phyloP scores from a whole-genome alignment of 2,797 vertebrate genomes.

The Coendou prehensilis region DNA sequence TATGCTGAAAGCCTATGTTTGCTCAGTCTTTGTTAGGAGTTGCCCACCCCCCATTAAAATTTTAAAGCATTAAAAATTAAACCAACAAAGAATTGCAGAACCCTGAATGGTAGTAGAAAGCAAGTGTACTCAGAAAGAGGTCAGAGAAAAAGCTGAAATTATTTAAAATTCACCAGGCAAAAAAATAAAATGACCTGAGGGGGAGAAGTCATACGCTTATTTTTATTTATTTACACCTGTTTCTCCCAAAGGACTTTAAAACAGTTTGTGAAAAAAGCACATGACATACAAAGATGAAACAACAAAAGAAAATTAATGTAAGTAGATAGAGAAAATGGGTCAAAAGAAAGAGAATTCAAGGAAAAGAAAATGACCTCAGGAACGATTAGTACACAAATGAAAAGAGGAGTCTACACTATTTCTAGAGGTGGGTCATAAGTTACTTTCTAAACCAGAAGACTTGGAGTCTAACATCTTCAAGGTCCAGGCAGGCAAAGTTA shows the following conservation, averaged over 20 bases:
- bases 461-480: background rate
- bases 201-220: background rate
- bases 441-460: conserved; percentile 1
- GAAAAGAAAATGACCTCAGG: background rate
- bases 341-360: conserved; percentile 30
- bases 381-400: background rate
- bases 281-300: background rate
- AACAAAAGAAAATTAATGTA: conserved; percentile 25
- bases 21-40: background rate
- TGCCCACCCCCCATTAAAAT: background rate
- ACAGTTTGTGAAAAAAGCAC: background rate
- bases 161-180: conserved; percentile 64
- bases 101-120: conserved; percentile 37
- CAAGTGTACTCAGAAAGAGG: conserved; percentile 65
- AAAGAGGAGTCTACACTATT: background rate
- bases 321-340: background rate
- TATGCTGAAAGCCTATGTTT: background rate
- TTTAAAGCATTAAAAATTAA: background rate
- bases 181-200: conserved; percentile 51
- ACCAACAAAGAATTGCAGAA: background rate
- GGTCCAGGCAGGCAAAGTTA: background rate
- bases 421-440: background rate
- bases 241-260: conserved; percentile 46
- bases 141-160: conserved; percentile 63
- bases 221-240: conserved; percentile 54